A percentile compares a stretch with the other conserved stretches of the same genome.
These are phyloP conservation scores for Odontamblyopus rebecca DNA, from an alignment of 2,797 vertebrate genomes.

Conservation along the genomic window DNA sequence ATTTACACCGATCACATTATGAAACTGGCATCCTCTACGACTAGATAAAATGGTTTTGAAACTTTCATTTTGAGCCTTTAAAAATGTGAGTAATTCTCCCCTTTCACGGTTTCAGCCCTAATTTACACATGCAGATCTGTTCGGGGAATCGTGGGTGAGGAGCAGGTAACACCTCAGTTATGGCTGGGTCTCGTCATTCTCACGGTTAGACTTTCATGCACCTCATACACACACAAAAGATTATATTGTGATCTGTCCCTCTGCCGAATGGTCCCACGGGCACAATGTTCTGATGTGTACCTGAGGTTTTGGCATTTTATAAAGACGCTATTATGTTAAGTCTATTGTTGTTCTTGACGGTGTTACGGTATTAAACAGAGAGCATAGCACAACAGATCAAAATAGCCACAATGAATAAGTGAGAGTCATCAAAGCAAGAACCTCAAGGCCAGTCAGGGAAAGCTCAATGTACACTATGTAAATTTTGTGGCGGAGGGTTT, in stretches of 20 bases:
- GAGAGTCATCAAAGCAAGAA: background rate
- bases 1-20: background rate
- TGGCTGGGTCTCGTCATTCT: constrained; percentile 50
- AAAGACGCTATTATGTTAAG: background rate
- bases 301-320: background rate
- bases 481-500: background rate
- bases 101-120: constrained; percentile 63
- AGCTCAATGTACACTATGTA: background rate
- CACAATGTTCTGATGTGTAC: background rate
- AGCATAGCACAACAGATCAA: background rate
- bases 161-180: constrained; percentile 53
- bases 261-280: constrained; percentile 23
- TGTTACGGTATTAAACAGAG: background rate
- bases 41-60: constrained; percentile 29
- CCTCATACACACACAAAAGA: constrained; percentile 1
- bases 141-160: constrained; percentile 64
- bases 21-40: background rate
- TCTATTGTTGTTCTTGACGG: background rate
- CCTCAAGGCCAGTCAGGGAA: background rate
- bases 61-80: constrained; percentile 41
- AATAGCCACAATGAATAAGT: background rate
- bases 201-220: constrained; percentile 25
- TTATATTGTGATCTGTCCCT: constrained; percentile 20
- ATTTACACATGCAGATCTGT: constrained; percentile 58
- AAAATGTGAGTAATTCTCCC: constrained; percentile 42